phyloP scores from a whole-genome alignment of 2,888 invertebrate genomes.

The Watsonalla binaria region DNA sequence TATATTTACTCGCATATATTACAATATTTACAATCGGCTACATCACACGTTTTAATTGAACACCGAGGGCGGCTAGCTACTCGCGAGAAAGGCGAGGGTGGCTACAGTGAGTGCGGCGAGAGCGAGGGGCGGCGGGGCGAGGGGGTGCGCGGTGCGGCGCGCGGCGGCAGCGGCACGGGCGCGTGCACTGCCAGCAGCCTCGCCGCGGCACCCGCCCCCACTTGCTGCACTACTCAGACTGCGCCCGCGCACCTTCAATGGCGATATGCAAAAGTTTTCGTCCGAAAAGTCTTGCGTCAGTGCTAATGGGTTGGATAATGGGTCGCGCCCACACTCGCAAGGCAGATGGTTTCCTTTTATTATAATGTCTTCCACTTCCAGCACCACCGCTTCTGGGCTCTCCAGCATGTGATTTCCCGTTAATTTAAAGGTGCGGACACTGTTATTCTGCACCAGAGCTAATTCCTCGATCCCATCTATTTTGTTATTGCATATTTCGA shows the following conservation, averaged over 20 bases:
- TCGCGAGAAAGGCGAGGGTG: conserved; percentile 56
- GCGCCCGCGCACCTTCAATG: conserved; percentile 88
- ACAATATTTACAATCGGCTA: conserved; percentile 74
- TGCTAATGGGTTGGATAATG: conserved; percentile 86
- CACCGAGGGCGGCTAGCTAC: conserved; percentile 64
- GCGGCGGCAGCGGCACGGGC: conserved; percentile 41
- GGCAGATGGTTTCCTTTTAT: conserved; percentile 90
- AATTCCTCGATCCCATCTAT: conserved; percentile 89
- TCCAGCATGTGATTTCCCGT: conserved; percentile 91
- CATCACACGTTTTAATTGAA: conserved; percentile 53
- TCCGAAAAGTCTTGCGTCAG: conserved; percentile 82
- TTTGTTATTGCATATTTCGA: conserved; percentile 91
- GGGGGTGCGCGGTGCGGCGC: conserved; percentile 25
- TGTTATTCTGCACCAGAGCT: conserved; percentile 83
- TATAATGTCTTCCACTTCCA: conserved; percentile 84
- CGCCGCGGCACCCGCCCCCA: conserved; percentile 60
- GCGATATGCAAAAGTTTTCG: conserved; percentile 91
- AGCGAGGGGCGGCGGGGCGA: conserved; percentile 39
- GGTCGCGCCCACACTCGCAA: conserved; percentile 90
- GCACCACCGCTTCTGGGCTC: conserved; percentile 84
- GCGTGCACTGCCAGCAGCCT: conserved; percentile 57
- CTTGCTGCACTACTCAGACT: conserved; percentile 80
- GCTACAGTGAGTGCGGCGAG: conserved; percentile 43
- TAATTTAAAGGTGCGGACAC: conserved; percentile 84
- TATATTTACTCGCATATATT: conserved; percentile 62